Conservation (phyloP, 2,888 invertebrate genomes). For the Phania funesta region DNA sequence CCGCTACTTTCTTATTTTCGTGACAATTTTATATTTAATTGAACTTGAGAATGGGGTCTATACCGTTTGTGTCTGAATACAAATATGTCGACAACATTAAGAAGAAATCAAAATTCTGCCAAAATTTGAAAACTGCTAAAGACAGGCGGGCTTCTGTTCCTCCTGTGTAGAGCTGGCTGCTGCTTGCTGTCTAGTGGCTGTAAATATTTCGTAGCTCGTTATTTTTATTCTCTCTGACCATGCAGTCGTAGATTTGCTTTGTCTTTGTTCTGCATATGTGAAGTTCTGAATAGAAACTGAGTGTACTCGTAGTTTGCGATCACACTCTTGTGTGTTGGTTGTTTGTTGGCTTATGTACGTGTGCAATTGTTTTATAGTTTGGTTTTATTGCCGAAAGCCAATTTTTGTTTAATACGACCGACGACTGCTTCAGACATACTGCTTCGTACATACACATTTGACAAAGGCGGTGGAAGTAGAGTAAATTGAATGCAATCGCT, state of each 20-base stretch:
- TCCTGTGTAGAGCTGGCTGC: too few species aligned
- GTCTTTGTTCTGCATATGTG: neutral
- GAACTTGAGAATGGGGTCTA: neutral
- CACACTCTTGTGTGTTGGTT: slow-evolving; percentile 53
- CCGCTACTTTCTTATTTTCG: neutral
- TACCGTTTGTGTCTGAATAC: neutral
- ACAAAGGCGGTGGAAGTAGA: neutral
- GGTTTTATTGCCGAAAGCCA: slow-evolving; percentile 40
- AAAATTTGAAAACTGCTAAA: slow-evolving; percentile 4
- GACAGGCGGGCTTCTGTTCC: slow-evolving; percentile 30
- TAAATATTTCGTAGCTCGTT: too few species aligned
- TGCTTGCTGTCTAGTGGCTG: too few species aligned
- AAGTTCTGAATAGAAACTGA: neutral
- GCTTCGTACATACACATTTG: neutral
- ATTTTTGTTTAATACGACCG: slow-evolving; percentile 48
- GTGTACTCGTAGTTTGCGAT: slow-evolving; percentile 20
- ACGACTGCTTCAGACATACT: slow-evolving; percentile 24
- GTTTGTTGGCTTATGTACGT: too few species aligned
- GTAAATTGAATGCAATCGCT: neutral
- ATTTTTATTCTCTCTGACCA: neutral
- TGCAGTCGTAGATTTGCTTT: neutral
- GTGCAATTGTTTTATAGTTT: neutral
- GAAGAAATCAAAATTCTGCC: neutral
- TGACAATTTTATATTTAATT: neutral
- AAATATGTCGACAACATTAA: neutral